Evolutionary conservation across 2,888 invertebrate species (phyloP), one percentile per base, ranked within the genome.

Genomic region (Standfussiana lucernea): DNA sequence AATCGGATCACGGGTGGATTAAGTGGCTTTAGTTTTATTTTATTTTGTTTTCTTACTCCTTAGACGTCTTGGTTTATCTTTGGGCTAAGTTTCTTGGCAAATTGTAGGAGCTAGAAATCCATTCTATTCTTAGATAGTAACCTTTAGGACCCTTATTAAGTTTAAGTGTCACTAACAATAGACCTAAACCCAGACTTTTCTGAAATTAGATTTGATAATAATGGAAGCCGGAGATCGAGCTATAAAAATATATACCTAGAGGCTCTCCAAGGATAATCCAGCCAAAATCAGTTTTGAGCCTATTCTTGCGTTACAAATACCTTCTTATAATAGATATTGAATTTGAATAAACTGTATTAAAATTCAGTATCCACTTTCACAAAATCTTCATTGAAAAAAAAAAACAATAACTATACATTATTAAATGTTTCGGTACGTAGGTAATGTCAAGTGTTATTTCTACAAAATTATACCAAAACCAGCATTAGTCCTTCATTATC

Each of bases 1-100:
- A 70, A 64, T 64, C 32, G 56, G 86, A 78, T 65, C 56, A 56
- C 53, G 24, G 35, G 21, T 62, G 72, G 84, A 74, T 62, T n/a
- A 67, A 78, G 79, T 73, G 83, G 24, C 37, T 37, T 56, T 37
- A 28, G 67, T 50, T 73, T 72, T 70, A 47, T 61, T 65, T 50
- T 75, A 24, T 61, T 42, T 62, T 18, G 8, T 53, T 59, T n/a
- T 42, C 18, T 32, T 45, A 53, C 28, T 64, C 32, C 21, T 28
- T 64, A 18, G 64, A 28, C n/a, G 53, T 13, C 35, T n/a, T 8
- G 67, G 35, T 84, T 71, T 71, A 35, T 56, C 47, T 77, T 65
- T n/a, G 10, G 6, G 21, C 35, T 1, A 56, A 83, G 42, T 50
- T 68, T 68, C 45, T 53, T 32, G 24, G 24, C 2, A 18, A 53